These are phyloP conservation scores for Drosophila littoralis DNA, from an alignment of 1,140 invertebrate species.

Conservation along the genomic window DNA sequence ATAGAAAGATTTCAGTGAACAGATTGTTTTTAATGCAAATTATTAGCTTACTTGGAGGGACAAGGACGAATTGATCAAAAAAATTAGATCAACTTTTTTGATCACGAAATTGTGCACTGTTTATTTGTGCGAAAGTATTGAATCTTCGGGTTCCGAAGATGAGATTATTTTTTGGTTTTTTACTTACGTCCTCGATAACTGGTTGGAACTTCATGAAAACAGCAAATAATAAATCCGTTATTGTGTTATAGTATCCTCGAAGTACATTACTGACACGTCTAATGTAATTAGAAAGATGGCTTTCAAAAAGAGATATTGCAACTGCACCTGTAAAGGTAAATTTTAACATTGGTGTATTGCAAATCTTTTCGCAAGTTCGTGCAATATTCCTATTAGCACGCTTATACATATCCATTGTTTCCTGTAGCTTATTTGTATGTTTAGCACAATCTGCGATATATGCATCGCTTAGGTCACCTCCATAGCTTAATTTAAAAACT, in stretches of 20 bases:
- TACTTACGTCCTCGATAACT: conserved; percentile 62
- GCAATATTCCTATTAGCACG: conserved; percentile 90
- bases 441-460: conserved; percentile 91
- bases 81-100: no score
- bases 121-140: no score
- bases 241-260: conserved; percentile 87
- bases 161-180: neutral
- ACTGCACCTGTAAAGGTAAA: conserved; percentile 87
- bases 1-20: no score
- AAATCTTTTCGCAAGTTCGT: conserved; percentile 90
- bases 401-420: conserved; percentile 92
- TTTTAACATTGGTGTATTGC: conserved; percentile 88
- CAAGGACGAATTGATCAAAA: no score
- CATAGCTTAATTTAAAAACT: conserved; percentile 91
- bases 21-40: no score
- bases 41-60: no score
- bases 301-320: conserved; percentile 85
- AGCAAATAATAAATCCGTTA: conserved; percentile 87
- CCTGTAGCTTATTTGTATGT: conserved; percentile 89
- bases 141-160: no score
- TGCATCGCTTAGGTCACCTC: conserved; percentile 87
- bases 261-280: conserved; percentile 84
- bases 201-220: conserved; percentile 89
- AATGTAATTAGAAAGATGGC: conserved; percentile 85
- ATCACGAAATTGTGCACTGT: no score